Percentiles rank a stretch among this genome's conserved stretches.
These are phyloP conservation scores for Phortica magna DNA, from an alignment of 2,888 invertebrate genomes.

Conservation along the genomic window DNA sequence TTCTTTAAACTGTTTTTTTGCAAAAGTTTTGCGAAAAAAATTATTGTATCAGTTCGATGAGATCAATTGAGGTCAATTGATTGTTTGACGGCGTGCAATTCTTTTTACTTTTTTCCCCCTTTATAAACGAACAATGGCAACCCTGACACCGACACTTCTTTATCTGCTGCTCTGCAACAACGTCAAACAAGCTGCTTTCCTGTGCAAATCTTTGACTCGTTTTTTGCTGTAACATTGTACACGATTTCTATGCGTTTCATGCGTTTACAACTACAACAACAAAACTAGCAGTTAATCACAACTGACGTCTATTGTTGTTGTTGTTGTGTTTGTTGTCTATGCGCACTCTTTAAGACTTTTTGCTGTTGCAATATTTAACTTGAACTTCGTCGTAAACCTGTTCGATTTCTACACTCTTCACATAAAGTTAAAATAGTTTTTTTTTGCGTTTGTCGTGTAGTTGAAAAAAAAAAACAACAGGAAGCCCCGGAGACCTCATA, in stretches of 20 bases:
- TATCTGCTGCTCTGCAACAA: neutral
- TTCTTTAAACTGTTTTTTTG: neutral
- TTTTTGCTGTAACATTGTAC: neutral
- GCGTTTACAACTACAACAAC: neutral
- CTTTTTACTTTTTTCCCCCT: neutral
- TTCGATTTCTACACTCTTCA: neutral
- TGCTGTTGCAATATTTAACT: conserved; percentile 13
- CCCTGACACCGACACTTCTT: neutral
- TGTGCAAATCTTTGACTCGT: neutral
- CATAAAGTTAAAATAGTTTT: too few species aligned
- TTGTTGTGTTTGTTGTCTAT: neutral
- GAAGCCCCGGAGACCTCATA: too few species aligned
- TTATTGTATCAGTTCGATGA: conserved; percentile 12
- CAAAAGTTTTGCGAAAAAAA: neutral
- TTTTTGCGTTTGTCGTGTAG: too few species aligned
- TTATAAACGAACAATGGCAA: neutral
- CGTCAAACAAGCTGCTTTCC: neutral
- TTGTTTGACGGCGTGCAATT: conserved; percentile 15
- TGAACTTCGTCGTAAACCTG: conserved; percentile 4
- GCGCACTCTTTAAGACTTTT: neutral
- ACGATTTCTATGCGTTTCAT: neutral
- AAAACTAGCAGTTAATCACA: neutral
- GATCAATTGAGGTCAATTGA: conserved; percentile 36
- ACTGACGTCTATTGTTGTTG: neutral
- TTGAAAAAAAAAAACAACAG: too few species aligned